Base-by-base conservation (phyloP, 2,113 vertebrate species). In the Menidia beryllina region DNA sequence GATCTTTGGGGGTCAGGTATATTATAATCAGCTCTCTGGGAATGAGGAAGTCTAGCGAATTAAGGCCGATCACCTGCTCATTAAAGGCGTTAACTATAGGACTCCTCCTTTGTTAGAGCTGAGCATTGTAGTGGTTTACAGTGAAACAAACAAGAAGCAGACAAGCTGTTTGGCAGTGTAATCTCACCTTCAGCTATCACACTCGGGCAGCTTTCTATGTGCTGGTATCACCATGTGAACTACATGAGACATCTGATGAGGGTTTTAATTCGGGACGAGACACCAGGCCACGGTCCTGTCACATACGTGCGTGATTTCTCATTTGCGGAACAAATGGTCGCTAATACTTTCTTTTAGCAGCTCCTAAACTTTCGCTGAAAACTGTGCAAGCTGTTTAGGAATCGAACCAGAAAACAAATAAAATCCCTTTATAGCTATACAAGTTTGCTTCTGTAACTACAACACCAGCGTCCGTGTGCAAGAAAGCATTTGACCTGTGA, bases 161-260 rank as follows among this genome's bases (percentile, higher is more conserved):
- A 64, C 69, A 57, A 63, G 81, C 69, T 68, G 71, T 87, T 84
- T 91, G 91, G 81, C 89, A 88, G 87, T 84, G 75, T 87, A 65
- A 39, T 79, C 49, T 73, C 84, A 84, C 23, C 69, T 80, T 71
- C 52, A 66, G 57, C 49, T 75, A 48, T 66, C 65, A 81, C 8
- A 57, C 39, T 72, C 23, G 11, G 38, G 63, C 48, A 72, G 57
- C 64, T 64, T 72, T 53, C 66, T 38, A 17, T 63, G 45, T 48
- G 62, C 74, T 74, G 61, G 66, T 54, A 55, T 83, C 71, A 54
- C 17, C 39, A 27, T 4, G 1, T 66, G 48, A 53, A 71, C 55
- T 65, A 62, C 50, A 23, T 53, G 24, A 25, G 51, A 73, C 49
- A 56, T 36, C 21, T 23, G 26, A 26, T 52, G 50, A 41, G 53